phyloP scores from a whole-genome alignment of 2,113 vertebrate species.

The Sceloporus tristichus region DNA sequence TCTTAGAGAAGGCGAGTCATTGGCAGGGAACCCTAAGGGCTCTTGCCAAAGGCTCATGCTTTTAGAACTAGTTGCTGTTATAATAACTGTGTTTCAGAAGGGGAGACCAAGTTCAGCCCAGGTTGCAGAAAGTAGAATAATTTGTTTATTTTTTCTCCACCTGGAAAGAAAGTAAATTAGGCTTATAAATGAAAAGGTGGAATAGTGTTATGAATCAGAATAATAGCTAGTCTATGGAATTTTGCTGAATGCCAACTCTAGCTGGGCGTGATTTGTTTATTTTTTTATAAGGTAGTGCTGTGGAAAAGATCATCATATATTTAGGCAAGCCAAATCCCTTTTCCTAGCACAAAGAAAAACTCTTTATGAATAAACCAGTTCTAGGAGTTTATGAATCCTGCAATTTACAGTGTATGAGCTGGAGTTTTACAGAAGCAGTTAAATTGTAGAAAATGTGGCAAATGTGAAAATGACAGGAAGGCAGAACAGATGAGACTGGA shows the following conservation, averaged over 20 bases:
- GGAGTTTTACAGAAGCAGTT: background rate
- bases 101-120: background rate
- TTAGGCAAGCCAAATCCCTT: constrained; percentile 11
- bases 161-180: constrained; percentile 26
- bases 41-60: background rate
- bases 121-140: background rate
- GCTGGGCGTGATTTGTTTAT: background rate
- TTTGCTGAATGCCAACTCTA: constrained; percentile 28
- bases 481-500: too few species aligned
- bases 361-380: background rate
- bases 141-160: background rate
- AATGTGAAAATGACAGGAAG: background rate
- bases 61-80: background rate
- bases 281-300: background rate
- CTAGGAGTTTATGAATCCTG: background rate
- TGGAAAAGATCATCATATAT: background rate
- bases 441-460: rapidly evolving
- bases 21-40: background rate
- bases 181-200: constrained; percentile 19
- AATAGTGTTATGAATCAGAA: constrained; percentile 16
- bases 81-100: background rate
- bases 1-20: background rate
- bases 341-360: background rate
- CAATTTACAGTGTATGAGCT: background rate
- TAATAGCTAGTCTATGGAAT: constrained; percentile 18